phyloP scores from a whole-genome alignment of 2,113 vertebrate genomes.

The Saiga tatarica region DNA sequence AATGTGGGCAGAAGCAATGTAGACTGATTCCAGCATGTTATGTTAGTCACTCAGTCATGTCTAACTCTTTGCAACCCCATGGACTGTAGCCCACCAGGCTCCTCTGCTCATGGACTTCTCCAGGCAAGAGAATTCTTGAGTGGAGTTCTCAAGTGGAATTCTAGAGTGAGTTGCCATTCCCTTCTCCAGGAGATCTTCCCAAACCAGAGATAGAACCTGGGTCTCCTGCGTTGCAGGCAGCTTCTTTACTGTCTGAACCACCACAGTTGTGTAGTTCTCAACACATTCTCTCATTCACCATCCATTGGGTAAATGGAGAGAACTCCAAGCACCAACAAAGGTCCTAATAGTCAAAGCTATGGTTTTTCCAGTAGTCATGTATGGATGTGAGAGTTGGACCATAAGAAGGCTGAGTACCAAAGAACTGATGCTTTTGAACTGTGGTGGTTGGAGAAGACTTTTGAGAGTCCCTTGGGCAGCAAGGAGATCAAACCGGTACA shows the following conservation, averaged over 20 bases:
- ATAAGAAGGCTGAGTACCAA: not conserved
- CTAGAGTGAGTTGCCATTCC: not conserved
- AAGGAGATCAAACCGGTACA: not conserved
- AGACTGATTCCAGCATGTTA: not conserved
- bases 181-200: not conserved
- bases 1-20: not conserved
- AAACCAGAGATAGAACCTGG: not conserved
- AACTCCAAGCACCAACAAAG: not conserved
- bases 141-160: not conserved
- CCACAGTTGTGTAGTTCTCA: not conserved
- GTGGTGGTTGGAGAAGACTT: not conserved
- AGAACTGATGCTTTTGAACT: not conserved
- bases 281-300: not conserved
- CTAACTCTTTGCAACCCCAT: not conserved
- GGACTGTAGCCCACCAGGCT: not conserved
- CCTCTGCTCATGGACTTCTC: not conserved
- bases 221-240: not conserved
- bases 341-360: not conserved
- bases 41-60: not conserved
- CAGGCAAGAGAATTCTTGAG: not conserved
- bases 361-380: not conserved
- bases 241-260: not conserved
- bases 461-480: not conserved
- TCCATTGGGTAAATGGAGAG: not conserved
- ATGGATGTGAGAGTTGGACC: not conserved